phyloP scores from a whole-genome alignment of 2,113 vertebrate species.

The Zapus hudsonius region DNA sequence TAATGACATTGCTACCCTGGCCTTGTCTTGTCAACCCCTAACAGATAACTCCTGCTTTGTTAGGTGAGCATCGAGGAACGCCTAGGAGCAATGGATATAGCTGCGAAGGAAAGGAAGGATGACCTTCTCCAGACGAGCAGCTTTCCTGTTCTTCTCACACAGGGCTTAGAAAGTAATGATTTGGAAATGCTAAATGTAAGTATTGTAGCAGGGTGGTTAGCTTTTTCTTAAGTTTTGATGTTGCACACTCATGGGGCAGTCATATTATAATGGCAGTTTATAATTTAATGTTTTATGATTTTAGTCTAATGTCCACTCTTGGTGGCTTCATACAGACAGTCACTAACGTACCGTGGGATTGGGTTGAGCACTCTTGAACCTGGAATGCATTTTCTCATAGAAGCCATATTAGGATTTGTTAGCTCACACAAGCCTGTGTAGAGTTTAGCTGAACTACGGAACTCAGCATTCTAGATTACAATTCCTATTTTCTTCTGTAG shows the following conservation, averaged over 20 bases:
- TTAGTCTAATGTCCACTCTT: conserved; percentile 12
- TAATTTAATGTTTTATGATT: conserved; percentile 24
- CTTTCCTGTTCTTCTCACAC: conserved; percentile 93
- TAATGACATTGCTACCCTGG: neutral
- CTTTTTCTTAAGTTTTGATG: conserved; percentile 32
- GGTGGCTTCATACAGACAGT: conserved; percentile 63
- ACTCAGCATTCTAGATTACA: conserved; percentile 81
- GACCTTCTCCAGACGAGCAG: conserved; percentile 92
- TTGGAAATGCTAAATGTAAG: conserved; percentile 94
- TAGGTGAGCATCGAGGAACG: conserved; percentile 95
- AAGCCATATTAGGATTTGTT: conserved; percentile 69
- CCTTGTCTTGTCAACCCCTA: conserved; percentile 34
- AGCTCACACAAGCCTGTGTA: conserved; percentile 72
- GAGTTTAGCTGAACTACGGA: conserved; percentile 66
- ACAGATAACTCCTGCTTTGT: neutral
- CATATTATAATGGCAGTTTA: neutral
- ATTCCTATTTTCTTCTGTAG: conserved; percentile 83
- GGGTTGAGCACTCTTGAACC: conserved; percentile 59
- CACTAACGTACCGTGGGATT: conserved; percentile 64
- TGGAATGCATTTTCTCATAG: conserved; percentile 83
- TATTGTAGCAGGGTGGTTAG: conserved; percentile 15
- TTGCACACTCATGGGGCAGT: neutral
- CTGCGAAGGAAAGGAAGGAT: conserved; percentile 84
- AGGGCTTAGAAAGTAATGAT: conserved; percentile 97
- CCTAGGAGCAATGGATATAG: conserved; percentile 92